phyloP scores from a whole-genome alignment of 2,797 vertebrate species.

The Sarcoramphus papa region DNA sequence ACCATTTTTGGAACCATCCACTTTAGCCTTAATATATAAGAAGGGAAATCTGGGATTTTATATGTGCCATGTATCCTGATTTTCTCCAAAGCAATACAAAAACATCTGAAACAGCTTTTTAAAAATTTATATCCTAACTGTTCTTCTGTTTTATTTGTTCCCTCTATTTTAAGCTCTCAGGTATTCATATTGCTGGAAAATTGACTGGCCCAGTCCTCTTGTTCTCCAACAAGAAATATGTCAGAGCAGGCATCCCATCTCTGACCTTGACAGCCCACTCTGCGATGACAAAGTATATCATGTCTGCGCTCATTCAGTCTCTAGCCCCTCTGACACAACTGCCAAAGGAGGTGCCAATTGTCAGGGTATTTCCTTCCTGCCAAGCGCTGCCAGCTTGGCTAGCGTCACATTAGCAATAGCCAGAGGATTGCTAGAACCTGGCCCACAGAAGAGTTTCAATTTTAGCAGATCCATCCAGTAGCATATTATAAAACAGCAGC shows the following conservation, averaged over 20 bases:
- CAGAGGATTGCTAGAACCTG: conserved; percentile 10
- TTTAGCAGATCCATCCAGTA: neutral
- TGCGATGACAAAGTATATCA: neutral
- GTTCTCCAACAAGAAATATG: neutral
- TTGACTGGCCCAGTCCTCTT: neutral
- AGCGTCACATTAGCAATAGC: neutral
- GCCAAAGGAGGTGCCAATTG: conserved; percentile 1
- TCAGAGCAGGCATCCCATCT: neutral
- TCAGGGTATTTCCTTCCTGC: conserved; percentile 20
- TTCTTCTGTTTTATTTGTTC: neutral
- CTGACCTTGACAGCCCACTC: neutral
- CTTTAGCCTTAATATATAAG: neutral
- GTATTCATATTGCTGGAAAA: neutral
- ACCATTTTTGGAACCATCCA: neutral
- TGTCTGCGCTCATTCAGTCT: neutral
- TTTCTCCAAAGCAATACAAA: neutral
- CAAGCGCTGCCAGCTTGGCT: neutral
- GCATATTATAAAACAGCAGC: neutral
- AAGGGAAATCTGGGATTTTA: neutral
- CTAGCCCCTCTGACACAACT: neutral
- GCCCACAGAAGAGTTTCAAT: neutral
- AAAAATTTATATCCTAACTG: neutral
- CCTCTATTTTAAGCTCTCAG: neutral
- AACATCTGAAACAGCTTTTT: neutral
- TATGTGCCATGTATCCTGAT: neutral